These are phyloP conservation scores for Limosa lapponica DNA, from an alignment of 2,797 vertebrate species.

Conservation along the genomic window DNA sequence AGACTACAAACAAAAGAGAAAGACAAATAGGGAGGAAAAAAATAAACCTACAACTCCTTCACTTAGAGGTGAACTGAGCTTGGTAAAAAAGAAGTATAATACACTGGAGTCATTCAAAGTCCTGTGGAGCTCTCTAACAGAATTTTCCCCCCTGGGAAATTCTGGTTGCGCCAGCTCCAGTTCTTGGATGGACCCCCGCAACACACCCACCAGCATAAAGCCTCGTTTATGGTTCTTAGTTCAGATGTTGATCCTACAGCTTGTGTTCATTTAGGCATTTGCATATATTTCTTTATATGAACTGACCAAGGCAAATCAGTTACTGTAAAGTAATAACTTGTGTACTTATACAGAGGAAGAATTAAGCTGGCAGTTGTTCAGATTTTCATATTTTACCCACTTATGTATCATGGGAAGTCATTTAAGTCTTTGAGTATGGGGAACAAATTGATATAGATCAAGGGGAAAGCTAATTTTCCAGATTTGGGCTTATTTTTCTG, in stretches of 20 bases:
- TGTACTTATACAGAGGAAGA: constrained; percentile 14
- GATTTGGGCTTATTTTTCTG: constrained; percentile 16
- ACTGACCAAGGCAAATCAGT: constrained; percentile 47
- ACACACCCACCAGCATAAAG: background rate
- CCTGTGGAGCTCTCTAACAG: background rate
- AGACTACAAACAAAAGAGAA: background rate
- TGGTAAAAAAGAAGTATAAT: background rate
- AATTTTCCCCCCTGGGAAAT: background rate
- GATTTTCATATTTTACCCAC: constrained; percentile 9
- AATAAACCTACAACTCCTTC: background rate
- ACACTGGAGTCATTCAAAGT: background rate
- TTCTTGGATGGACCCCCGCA: background rate
- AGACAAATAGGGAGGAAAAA: fast-evolving
- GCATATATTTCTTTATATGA: constrained; percentile 14
- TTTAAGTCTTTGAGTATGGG: background rate
- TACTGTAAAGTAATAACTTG: constrained; percentile 14
- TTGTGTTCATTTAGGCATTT: constrained; percentile 61
- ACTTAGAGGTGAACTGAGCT: background rate
- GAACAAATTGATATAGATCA: constrained; percentile 4
- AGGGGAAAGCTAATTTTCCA: constrained; percentile 36
- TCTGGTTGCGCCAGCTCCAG: background rate
- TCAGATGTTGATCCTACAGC: background rate
- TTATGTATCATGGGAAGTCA: background rate
- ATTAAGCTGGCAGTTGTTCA: constrained; percentile 34
- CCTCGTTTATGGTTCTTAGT: background rate